These are phyloP conservation scores for Drosophila recens DNA, from an alignment of 2,888 invertebrate species.

Conservation along the genomic window DNA sequence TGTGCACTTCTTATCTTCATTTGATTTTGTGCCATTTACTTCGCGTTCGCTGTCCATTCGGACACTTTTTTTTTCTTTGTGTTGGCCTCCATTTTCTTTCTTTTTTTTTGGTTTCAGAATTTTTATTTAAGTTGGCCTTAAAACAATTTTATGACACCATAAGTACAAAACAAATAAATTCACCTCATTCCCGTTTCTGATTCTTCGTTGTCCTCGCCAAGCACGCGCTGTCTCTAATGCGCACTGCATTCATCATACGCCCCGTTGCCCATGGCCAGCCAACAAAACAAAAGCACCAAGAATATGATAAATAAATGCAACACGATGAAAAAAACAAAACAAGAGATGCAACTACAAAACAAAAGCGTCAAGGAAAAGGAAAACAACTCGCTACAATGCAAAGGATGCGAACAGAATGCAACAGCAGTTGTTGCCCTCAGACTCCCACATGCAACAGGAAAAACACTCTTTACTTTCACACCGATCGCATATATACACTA, in stretches of 20 bases:
- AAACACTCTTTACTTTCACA: not conserved
- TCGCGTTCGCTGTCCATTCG: conserved; percentile 37
- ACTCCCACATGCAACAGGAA: conserved; percentile 17
- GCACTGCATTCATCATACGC: conserved; percentile 76
- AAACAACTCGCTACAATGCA: conserved; percentile 43
- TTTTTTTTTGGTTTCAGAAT: conserved; percentile 23
- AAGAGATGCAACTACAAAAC: conserved; percentile 7
- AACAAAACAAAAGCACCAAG: conserved; percentile 59
- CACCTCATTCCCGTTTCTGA: conserved; percentile 10
- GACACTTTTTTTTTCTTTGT: conserved; percentile 18
- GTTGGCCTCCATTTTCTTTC: not conserved
- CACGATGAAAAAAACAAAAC: conserved; percentile 25
- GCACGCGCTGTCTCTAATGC: conserved; percentile 63
- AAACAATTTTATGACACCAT: conserved; percentile 79
- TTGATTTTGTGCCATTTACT: conserved; percentile 50
- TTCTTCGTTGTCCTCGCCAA: not conserved
- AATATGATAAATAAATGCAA: conserved; percentile 75
- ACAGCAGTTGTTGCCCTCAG: conserved; percentile 41
- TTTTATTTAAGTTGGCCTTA: conserved; percentile 74
- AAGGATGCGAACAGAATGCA: conserved; percentile 58
- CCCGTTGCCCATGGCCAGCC: conserved; percentile 61
- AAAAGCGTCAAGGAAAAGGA: conserved; percentile 19
- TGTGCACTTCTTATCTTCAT: conserved; percentile 53
- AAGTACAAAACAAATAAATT: conserved; percentile 79
- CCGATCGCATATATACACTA: conserved; percentile 19